Evolutionary conservation across 2,888 invertebrate genomes (phyloP).

Genomic region (Morinoia aosen): DNA sequence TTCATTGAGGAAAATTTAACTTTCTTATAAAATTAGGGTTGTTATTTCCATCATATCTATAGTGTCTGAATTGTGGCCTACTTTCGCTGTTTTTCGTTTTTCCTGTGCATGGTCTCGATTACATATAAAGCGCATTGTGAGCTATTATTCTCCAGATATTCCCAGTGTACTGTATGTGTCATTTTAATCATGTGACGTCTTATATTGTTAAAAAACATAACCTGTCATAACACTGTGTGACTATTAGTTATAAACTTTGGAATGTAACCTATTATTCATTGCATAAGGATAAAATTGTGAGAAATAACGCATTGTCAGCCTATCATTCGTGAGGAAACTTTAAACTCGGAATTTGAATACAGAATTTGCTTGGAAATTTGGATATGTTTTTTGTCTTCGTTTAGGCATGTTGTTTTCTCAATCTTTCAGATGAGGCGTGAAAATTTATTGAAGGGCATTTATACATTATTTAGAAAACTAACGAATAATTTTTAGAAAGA

Average conservation of each 20-base stretch:
- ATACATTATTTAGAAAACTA: not conserved
- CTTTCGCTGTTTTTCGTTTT: not conserved
- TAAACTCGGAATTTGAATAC: not conserved
- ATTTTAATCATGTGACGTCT: not conserved
- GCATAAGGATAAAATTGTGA: not conserved
- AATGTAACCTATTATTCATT: not conserved
- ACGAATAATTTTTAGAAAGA: not conserved
- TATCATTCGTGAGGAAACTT: not conserved
- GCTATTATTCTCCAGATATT: not conserved
- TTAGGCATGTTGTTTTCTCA: not conserved
- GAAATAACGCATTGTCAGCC: not conserved
- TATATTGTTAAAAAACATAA: not conserved
- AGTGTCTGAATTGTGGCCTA: not conserved
- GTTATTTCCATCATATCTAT: not conserved
- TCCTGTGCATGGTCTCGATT: not conserved
- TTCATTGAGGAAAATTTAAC: not conserved
- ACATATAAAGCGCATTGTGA: not conserved
- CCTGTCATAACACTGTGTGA: not conserved
- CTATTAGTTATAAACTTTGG: not conserved
- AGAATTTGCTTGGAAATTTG: too few species aligned
- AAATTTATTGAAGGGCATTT: not conserved
- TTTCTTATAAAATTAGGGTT: not conserved
- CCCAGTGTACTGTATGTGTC: not conserved
- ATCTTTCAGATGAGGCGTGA: not conserved
- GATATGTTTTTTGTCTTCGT: not conserved